Evolutionary conservation across 2,797 vertebrate species (phyloP), one percentile per base, ranked within the genome.

Genomic region (Botia kubotai): DNA sequence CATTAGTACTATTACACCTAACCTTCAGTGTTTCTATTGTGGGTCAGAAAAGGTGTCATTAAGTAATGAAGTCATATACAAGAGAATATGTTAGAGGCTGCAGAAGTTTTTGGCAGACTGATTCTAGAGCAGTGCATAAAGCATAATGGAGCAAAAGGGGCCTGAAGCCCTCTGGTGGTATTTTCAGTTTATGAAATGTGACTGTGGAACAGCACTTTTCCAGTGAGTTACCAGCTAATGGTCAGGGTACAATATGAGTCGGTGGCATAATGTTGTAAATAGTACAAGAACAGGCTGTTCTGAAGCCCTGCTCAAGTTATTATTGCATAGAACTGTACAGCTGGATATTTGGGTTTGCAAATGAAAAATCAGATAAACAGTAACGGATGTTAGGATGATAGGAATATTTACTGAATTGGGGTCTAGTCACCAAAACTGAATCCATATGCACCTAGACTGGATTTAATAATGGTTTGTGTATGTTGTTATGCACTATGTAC

Each of bases 151-250:
- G 39, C 43, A 33, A 60, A 77, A 70, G 50, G 53, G 33, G 53
- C 23, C 76, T 21, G 4, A 29, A 29, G 33, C 36, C 55, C 17
- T 53, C 13, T n/a, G 33, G 26, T 77, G 33, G 53, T 65, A n/a
- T 77, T 74, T 55, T 62, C 12, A 33, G 16, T n/a, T 21, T 6
- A 50, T 72, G 19, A 72, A 73, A 39, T 68, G 23, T 65, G 58
- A 67, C 58, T 48, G 17, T 43, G 36, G 36, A 8, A 17, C 13
- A 39, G 23, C 8, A 33, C 3, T 21, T 11, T 50, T 66, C 8
- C 36, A 21, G 58, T 65, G 29, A 55, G 65, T 67, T 43, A n/a
- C 19, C 52, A 58, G 19, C 43, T 52, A 62, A 62, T 4, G 39
- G 2, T 58, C 43, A 36, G 33, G 33, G 33, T 33, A 33, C 33